Base-by-base conservation (phyloP, 2,113 vertebrate genomes). In the Catagonus wagneri region DNA sequence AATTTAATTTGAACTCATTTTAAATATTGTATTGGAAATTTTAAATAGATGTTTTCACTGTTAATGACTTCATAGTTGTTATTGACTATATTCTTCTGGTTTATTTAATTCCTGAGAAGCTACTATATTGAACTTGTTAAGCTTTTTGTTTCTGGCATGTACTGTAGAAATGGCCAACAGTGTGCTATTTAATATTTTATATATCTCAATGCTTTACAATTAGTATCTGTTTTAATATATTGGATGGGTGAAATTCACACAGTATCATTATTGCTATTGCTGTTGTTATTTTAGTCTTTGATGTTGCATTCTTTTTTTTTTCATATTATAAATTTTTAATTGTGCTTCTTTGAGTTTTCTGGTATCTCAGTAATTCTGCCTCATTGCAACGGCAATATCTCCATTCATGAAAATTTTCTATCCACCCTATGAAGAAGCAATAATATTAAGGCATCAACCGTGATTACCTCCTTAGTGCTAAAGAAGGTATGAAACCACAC, bases 1-100 rank as follows among this genome's bases (percentile, higher is more conserved):
- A 75, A 80, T 54, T 96, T 95, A 92, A 20, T 66, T 94, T 71
- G 8, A 90, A 75, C 6, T 56, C 29, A 88, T 89, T 88, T 93
- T 66, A 92, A 54, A 81, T 2, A 56, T 61, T 71, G 0, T 14
- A 79, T 39, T 88, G 25, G n/a, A 22, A 61, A 87, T 83, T 83
- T 92, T 79, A 65, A 39, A 50, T 87, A 32, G 12, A 14, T 36
- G 10, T 44, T 87, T 85, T 95, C 39, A 84, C 11, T 84, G 6
- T 83, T 86, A 94, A 81, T 63, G 12, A 54, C 65, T 71, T 79
- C 15, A 75, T 52, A 7, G 8, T 32, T 76, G 84, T 94, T 74
- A 36, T 32, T 61, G 17, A 25, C 1, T 44, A 39, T 80, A 86
- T 44, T 32, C 3, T 44, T 32, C 3, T 5, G 2, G 79, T n/a